Conservation (phyloP, 2,888 invertebrate genomes). For the Diplazon laetatorius region DNA sequence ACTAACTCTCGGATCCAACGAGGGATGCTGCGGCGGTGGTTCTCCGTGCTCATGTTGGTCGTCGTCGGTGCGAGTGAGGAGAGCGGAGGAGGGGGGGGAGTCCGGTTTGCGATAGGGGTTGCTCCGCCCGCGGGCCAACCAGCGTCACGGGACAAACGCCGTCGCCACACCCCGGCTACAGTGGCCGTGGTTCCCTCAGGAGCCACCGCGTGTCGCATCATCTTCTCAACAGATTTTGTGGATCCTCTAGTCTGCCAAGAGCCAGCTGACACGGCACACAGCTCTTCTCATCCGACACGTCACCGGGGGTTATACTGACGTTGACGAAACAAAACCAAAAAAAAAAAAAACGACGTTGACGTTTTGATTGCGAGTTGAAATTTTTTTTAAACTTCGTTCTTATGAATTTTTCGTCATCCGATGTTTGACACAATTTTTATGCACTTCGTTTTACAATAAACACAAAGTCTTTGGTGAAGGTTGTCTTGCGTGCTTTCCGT, state of each 20-base stretch:
- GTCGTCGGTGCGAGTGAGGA: too few species aligned
- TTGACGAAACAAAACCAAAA: conserved; percentile 1
- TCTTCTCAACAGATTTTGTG: conserved; percentile 79
- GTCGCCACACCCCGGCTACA: conserved; percentile 80
- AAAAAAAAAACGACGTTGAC: background rate
- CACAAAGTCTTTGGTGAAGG: conserved; percentile 3
- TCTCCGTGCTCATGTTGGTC: conserved; percentile 24
- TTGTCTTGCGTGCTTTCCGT: background rate
- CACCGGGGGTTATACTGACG: conserved; percentile 33
- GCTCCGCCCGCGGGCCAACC: conserved; percentile 82
- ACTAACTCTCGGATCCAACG: conserved; percentile 35
- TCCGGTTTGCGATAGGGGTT: conserved; percentile 78
- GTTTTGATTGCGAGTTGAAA: background rate
- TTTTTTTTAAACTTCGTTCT: background rate
- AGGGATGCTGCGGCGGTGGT: conserved; percentile 75
- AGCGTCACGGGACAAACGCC: conserved; percentile 77
- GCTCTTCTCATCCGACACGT: conserved; percentile 66
- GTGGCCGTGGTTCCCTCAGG: conserved; percentile 72
- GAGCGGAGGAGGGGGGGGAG: conserved; percentile 66
- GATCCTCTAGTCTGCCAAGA: conserved; percentile 81
- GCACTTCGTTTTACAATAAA: conserved; percentile 2
- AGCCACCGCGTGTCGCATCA: conserved; percentile 78
- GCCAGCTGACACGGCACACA: conserved; percentile 81
- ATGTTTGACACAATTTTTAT: background rate
- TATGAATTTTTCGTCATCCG: background rate